These are phyloP conservation scores for Gasteruption jaculator DNA, from an alignment of 2,888 invertebrate genomes.

Conservation along the genomic window DNA sequence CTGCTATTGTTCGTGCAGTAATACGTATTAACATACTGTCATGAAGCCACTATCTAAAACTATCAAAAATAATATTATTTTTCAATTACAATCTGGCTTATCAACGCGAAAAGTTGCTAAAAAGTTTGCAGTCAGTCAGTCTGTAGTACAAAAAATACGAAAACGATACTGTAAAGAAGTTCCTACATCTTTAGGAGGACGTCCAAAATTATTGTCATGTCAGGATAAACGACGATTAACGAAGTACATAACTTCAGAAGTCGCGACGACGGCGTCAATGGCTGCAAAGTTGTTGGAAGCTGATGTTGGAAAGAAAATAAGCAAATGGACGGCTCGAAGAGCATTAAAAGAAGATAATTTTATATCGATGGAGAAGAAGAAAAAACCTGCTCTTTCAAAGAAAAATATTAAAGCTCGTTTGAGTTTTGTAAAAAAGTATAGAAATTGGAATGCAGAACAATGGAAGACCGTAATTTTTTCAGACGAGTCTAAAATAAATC, in stretches of 20 bases:
- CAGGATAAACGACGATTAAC: conserved; percentile 13
- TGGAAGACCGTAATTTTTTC: conserved; percentile 23
- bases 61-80: too few species aligned
- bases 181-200: conserved; percentile 7
- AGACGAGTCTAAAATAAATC: conserved; percentile 22
- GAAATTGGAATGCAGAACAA: conserved; percentile 17
- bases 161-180: conserved; percentile 9
- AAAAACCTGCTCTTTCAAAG: conserved; percentile 14
- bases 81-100: too few species aligned
- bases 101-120: too few species aligned
- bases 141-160: conserved; percentile 9
- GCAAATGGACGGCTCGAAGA: conserved; percentile 14
- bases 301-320: conserved; percentile 16
- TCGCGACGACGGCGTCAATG: conserved; percentile 10
- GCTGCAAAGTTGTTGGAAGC: conserved; percentile 13
- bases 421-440: conserved; percentile 23
- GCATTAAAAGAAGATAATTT: conserved; percentile 18
- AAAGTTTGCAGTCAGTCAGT: too few species aligned
- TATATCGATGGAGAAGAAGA: conserved; percentile 11
- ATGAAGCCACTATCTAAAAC: too few species aligned
- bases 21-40: too few species aligned
- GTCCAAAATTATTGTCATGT: conserved; percentile 14
- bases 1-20: too few species aligned
- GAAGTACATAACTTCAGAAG: conserved; percentile 13
- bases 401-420: conserved; percentile 16